Base-by-base conservation (phyloP, 2,113 vertebrate species). In the Tenebrosternarchus preto region DNA sequence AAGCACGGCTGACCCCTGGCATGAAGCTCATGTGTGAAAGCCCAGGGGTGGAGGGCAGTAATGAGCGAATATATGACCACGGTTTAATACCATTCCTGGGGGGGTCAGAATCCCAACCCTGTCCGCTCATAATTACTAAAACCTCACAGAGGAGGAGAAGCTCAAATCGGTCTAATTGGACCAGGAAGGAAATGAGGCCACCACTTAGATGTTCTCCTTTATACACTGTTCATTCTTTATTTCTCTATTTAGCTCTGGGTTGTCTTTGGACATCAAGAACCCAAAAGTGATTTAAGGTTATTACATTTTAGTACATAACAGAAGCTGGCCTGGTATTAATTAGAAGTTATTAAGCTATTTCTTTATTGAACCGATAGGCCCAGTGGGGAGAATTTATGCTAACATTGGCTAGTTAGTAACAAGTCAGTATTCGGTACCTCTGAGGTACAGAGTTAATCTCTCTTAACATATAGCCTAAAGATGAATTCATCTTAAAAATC, bases 121-220 rank as follows among this genome's bases (percentile, higher is more conserved):
- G 70, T 69, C 74, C 57, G 78, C 77, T 83, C 78, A 78, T 85
- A 83, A 85, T 77, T 83, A 77, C 74, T 83, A 80, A 76, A 80
- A 60, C 63, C 69, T 69, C 70, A 55, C 77, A 74, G 75, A 83
- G 78, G 81, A 63, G 33, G 75, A 75, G 67, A 63, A 59, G 53
- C 81, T 74, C 81, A 75, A 73, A 82, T 85, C 74, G 80, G 81
- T 83, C 75, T 85, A 85, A 85, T 85, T 85, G 84, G 84, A 77
- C 84, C 76, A 59, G 73, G 57, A 79, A 80, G 81, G 39, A 84
- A 82, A 79, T 75, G 74, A 79, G 73, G 80, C 68, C 75, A 69
- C 60, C 61, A 60, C 83, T 74, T 68, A 74, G 74, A 81, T 69
- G 60, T 81, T 67, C 69, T 68, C 78, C 55, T 71, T 71, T 31